These are phyloP conservation scores for Cydia splendana DNA, from an alignment of 1,140 invertebrate species.

Conservation along the genomic window DNA sequence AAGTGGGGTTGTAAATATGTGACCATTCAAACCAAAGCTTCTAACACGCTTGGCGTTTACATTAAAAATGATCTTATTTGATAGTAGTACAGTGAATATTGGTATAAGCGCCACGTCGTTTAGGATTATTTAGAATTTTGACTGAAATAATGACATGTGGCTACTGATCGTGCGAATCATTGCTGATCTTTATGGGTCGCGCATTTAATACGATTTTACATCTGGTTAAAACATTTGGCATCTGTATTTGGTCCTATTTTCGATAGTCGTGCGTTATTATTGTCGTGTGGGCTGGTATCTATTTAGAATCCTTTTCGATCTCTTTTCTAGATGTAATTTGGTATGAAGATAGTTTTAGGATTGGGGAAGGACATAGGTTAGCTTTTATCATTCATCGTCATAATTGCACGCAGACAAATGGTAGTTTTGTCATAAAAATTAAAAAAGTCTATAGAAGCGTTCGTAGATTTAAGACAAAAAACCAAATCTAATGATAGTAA, in stretches of 20 bases:
- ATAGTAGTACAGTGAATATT: background rate
- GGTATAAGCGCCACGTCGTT: background rate
- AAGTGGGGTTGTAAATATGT: background rate
- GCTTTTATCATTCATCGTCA: too few relatives aligned
- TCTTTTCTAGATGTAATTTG: too few relatives aligned
- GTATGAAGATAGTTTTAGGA: too few relatives aligned
- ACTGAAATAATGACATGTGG: constrained; percentile 22
- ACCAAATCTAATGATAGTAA: too few relatives aligned
- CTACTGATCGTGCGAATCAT: constrained; percentile 29
- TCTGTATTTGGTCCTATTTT: constrained; percentile 16
- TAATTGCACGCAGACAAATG: too few relatives aligned
- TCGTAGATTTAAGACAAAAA: too few relatives aligned
- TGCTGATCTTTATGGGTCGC: constrained; percentile 21
- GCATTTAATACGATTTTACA: constrained; percentile 30
- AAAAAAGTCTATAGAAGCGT: too few relatives aligned
- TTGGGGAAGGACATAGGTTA: too few relatives aligned
- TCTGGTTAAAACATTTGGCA: constrained; percentile 18
- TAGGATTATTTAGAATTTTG: background rate
- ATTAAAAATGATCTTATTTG: background rate
- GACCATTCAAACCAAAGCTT: background rate
- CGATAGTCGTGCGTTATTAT: constrained; percentile 1
- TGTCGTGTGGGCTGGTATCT: background rate
- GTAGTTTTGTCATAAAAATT: background rate
- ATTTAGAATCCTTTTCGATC: background rate
- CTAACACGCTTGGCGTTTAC: background rate